Conservation (phyloP, 2,113 vertebrate genomes). For the Fukomys damarensis region DNA sequence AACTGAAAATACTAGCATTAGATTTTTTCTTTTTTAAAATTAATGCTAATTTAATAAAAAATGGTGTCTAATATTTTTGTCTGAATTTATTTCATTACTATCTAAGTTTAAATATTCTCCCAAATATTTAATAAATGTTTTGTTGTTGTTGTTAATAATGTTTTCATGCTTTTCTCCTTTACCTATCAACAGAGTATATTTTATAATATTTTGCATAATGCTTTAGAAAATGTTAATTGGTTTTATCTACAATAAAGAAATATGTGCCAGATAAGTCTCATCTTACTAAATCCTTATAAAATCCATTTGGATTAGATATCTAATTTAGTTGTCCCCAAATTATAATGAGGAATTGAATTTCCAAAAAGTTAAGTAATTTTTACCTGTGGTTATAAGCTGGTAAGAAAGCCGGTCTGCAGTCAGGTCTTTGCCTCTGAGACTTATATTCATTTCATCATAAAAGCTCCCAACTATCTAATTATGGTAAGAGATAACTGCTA, state of each 20-base stretch:
- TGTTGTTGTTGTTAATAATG: not conserved
- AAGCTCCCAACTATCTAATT: conserved; percentile 55
- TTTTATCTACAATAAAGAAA: conserved; percentile 46
- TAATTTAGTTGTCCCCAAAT: conserved; percentile 36
- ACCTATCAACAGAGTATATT: not conserved
- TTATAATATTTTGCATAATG: not conserved
- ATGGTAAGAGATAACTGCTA: conserved; percentile 47
- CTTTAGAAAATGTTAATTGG: conserved; percentile 36
- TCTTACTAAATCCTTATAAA: conserved; percentile 57
- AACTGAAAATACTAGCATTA: not conserved
- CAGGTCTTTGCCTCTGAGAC: not conserved
- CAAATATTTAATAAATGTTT: not conserved
- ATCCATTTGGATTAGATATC: conserved; percentile 51
- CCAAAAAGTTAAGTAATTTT: conserved; percentile 49
- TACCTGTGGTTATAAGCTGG: not conserved
- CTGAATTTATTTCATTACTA: conserved; percentile 39
- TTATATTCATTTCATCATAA: conserved; percentile 18
- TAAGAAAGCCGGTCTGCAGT: not conserved
- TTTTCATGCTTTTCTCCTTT: conserved; percentile 29
- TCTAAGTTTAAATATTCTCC: conserved; percentile 31
- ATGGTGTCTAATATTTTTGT: conserved; percentile 16
- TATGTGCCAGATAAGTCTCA: not conserved
- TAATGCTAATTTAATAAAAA: conserved; percentile 36
- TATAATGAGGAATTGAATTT: conserved; percentile 7
- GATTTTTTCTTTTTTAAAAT: not conserved